Percentiles rank a stretch among this genome's conserved stretches.
These are phyloP conservation scores for Agonopterix heracliana DNA, from an alignment of 2,888 invertebrate genomes.

Conservation along the genomic window DNA sequence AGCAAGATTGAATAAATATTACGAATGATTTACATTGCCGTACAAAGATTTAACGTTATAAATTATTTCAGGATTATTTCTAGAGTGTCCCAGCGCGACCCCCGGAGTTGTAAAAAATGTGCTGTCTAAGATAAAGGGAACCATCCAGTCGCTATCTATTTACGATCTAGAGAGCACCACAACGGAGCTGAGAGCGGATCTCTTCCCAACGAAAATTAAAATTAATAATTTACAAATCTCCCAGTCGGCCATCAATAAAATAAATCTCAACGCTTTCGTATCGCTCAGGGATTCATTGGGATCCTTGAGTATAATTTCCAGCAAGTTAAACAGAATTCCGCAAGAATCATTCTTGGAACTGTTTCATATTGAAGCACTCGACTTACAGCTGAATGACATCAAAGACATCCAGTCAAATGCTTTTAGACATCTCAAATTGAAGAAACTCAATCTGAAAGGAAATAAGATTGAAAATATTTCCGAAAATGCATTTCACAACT, in stretches of 20 bases:
- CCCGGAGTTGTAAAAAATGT: conserved; percentile 84
- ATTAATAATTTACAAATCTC: conserved; percentile 87
- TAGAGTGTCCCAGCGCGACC: conserved; percentile 91
- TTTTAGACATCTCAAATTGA: conserved; percentile 87
- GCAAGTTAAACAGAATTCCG: conserved; percentile 84
- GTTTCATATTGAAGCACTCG: conserved; percentile 83
- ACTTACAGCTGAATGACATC: conserved; percentile 91
- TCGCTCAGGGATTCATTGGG: conserved; percentile 82
- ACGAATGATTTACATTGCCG: too few relatives aligned
- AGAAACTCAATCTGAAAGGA: conserved; percentile 88
- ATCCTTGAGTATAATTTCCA: conserved; percentile 85
- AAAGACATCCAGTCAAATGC: conserved; percentile 88
- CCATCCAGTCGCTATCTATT: conserved; percentile 89
- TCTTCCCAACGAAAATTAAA: conserved; percentile 83
- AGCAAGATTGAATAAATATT: background rate
- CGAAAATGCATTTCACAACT: conserved; percentile 87
- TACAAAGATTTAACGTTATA: too few relatives aligned
- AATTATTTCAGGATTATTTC: conserved; percentile 80
- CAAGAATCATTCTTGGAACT: conserved; percentile 84
- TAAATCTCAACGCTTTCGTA: conserved; percentile 82
- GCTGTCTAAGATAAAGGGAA: conserved; percentile 80
- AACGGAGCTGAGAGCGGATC: conserved; percentile 82
- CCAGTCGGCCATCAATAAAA: conserved; percentile 82
- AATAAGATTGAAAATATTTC: conserved; percentile 89
- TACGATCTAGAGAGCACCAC: conserved; percentile 91